Conservation (phyloP, 64 coral and sea anemone species). For the Porites australiensis region DNA sequence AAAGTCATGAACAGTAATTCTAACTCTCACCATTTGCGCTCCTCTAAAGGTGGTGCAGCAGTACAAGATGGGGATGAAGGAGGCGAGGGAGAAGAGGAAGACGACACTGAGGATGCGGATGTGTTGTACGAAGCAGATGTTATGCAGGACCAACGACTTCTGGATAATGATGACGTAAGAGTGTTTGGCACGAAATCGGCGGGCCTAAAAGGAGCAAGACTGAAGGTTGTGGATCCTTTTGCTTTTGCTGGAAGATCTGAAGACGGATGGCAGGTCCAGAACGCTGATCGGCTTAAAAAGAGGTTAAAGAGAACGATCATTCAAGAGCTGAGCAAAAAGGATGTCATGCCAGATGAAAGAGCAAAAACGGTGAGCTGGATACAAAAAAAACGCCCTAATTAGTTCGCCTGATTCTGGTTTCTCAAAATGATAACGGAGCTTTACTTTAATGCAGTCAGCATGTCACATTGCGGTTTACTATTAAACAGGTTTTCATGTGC, state of each 20-base stretch:
- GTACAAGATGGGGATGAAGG: not conserved
- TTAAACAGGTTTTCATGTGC: no score
- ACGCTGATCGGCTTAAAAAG: slow-evolving; percentile 33
- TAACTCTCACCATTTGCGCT: not conserved
- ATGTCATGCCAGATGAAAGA: slow-evolving; percentile 73
- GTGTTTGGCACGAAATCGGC: slow-evolving; percentile 4
- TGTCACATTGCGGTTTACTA: no score
- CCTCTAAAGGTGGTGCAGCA: not conserved
- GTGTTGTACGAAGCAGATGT: slow-evolving; percentile 77
- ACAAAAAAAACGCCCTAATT: not conserved
- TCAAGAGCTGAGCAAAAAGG: slow-evolving; percentile 66
- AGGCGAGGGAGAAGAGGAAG: slow-evolving; percentile 30
- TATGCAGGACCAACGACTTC: slow-evolving; percentile 60
- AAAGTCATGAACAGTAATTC: no score
- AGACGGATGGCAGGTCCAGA: slow-evolving; percentile 18
- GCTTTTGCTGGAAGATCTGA: not conserved
- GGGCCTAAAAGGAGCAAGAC: not conserved
- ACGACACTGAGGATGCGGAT: slow-evolving; percentile 48
- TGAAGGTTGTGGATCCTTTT: slow-evolving; percentile 7
- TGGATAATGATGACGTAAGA: slow-evolving; percentile 67
- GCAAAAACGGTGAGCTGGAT: not conserved
- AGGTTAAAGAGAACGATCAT: slow-evolving; percentile 44
- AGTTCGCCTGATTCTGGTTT: no score
- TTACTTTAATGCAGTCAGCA: no score
- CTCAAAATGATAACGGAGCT: no score